Evolutionary conservation across 2,113 vertebrate genomes (phyloP).

Genomic region (Stegastes partitus): DNA sequence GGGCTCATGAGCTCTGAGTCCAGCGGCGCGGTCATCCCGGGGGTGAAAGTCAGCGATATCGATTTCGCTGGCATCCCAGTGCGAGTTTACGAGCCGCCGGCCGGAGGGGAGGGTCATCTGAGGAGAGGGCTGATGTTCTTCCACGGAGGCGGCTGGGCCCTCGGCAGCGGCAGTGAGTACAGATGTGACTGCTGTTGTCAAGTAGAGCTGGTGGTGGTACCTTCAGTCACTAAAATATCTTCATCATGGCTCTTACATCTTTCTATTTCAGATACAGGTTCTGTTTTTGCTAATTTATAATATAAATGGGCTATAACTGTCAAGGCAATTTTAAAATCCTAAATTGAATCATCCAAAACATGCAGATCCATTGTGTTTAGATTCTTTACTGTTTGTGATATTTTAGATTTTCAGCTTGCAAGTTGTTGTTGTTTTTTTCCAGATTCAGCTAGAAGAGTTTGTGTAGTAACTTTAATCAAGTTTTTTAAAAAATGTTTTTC

Average conservation of each 20-base stretch:
- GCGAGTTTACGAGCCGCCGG: slow-evolving; percentile 89
- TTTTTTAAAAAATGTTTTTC: background rate
- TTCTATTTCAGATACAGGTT: background rate
- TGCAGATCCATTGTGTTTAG: too few species aligned
- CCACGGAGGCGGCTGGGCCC: slow-evolving; percentile 95
- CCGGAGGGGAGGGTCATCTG: slow-evolving; percentile 77
- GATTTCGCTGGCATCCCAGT: slow-evolving; percentile 90
- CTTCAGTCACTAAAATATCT: background rate
- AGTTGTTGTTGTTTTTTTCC: too few species aligned
- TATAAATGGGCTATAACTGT: too few species aligned
- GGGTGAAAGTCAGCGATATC: slow-evolving; percentile 86
- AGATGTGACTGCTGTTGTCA: background rate
- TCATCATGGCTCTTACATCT: background rate
- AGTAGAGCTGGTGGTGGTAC: background rate
- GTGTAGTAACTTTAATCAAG: too few species aligned
- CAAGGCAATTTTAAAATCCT: too few species aligned
- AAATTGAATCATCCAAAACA: too few species aligned
- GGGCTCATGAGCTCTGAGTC: background rate
- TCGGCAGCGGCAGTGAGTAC: slow-evolving; percentile 91
- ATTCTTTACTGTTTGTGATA: too few species aligned
- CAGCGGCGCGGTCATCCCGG: slow-evolving; percentile 58
- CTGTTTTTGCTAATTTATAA: too few species aligned
- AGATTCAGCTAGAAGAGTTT: too few species aligned
- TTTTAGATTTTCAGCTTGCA: too few species aligned
- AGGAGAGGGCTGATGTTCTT: slow-evolving; percentile 89